Conservation (phyloP, 30 jellyfish, hydroid and myxozoan species). For the Sanderia malayensis region DNA sequence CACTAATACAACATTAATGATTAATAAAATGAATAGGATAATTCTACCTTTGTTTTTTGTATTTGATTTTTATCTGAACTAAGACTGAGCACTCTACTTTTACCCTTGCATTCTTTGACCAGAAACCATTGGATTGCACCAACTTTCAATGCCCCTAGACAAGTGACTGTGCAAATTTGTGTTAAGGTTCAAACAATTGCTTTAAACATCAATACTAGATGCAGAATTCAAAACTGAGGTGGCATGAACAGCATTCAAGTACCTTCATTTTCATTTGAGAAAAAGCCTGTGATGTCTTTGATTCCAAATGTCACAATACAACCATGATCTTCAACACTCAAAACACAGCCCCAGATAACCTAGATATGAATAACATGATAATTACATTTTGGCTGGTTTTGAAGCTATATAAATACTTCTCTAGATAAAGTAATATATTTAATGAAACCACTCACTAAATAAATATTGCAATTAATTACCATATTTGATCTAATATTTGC, state of each 20-base stretch:
- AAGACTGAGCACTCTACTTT: constrained; percentile 48
- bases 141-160: constrained; percentile 38
- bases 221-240: too few species aligned
- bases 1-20: too few species aligned
- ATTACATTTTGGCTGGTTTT: too few species aligned
- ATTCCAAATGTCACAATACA: constrained; percentile 65
- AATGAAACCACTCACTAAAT: too few species aligned
- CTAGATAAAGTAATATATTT: too few species aligned
- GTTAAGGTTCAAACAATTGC: too few species aligned
- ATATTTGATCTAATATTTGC: constrained; percentile 5
- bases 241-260: neutral
- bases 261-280: constrained; percentile 38
- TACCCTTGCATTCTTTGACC: constrained; percentile 33
- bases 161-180: too few species aligned
- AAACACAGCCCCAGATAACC: constrained; percentile 80
- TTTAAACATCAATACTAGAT: too few species aligned
- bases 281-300: constrained; percentile 59
- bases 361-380: too few species aligned
- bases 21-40: too few species aligned
- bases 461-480: too few species aligned
- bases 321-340: constrained; percentile 91
- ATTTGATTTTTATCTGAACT: constrained; percentile 28
- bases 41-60: constrained; percentile 36
- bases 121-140: constrained; percentile 69
- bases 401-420: too few species aligned